Evolutionary conservation across 2,113 vertebrate species (phyloP), one percentile per base, ranked within the genome.

Genomic region (Passerina amoena): DNA sequence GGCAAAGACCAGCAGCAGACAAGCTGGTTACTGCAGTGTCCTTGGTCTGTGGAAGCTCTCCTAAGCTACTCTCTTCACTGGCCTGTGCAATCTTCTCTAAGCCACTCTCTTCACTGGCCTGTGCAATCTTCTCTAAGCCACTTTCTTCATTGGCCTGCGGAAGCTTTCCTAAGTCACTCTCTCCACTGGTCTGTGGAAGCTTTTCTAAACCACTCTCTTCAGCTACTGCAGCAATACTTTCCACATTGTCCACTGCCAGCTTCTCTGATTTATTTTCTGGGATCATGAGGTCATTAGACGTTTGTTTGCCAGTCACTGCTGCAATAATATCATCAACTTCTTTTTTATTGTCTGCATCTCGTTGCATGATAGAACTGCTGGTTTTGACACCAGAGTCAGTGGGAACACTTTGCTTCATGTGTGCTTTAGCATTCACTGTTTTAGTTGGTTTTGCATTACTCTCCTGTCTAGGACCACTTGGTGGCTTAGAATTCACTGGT

Each of bases 401-500:
- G 19, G 83, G 94, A 89, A 76, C n/a, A 44, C 53, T 73, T 88
- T 93, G 83, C 21, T 93, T 96, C 68, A 82, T 51, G 70, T 11
- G 59, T 3, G 91, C 54, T 40, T 97, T 96, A 35, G 92, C 30
- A 47, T 70, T 88, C 42, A 94, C 61, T 78, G 63, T 54, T 91
- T 82, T 78, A 42, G 76, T 60, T 92, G 77, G 40, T 82, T 83
- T 77, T 91, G 60, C 50, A 76, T 71, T 77, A 42, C 11, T 88
- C 30, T 94, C 90, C 61, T 96, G 94, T 48, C 60, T 77, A 57
- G 86, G 60, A 81, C 54, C n/a, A 76, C 68, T 57, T 64, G 98
- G 75, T 76, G 98, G 98, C 18, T 98, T 98, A 20, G 92, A 70
- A 89, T 68, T 94, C 44, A 95, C 61, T 63, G 76, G 71, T 88